Conservation (phyloP, 2,113 vertebrate genomes). For the Colinus virginianus region DNA sequence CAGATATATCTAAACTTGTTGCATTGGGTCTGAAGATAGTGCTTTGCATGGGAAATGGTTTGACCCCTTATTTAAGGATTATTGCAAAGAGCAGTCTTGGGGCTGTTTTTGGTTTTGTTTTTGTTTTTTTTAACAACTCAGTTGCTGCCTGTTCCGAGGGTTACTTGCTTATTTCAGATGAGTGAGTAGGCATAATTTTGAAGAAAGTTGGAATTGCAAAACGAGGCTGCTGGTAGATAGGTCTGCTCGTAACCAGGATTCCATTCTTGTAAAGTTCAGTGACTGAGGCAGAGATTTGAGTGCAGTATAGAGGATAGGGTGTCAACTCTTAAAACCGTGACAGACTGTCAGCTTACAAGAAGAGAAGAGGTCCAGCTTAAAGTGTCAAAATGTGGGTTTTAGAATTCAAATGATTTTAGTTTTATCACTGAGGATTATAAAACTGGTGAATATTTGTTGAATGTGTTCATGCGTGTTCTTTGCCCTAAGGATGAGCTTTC, state of each 20-base stretch:
- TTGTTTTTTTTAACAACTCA: neutral
- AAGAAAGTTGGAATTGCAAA: neutral
- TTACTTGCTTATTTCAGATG: neutral
- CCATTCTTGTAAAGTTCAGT: neutral
- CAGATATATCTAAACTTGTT: neutral
- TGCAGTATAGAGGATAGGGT: neutral
- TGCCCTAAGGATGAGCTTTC: neutral
- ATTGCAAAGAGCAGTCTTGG: neutral
- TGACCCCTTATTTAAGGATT: neutral
- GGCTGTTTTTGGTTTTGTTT: neutral
- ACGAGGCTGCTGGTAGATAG: accelerated
- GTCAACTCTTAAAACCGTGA: neutral
- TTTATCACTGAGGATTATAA: neutral
- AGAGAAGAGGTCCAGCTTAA: neutral
- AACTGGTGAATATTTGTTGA: neutral
- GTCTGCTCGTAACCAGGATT: neutral
- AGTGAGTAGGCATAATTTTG: neutral
- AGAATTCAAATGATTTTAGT: neutral
- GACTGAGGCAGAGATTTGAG: neutral
- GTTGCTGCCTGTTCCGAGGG: neutral
- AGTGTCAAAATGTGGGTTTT: neutral
- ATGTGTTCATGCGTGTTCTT: neutral
- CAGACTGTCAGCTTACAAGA: neutral
- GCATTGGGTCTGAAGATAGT: neutral
- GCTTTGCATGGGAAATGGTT: neutral